Base-by-base conservation (phyloP, 2,888 invertebrate genomes). In the Phalera bucephala region DNA sequence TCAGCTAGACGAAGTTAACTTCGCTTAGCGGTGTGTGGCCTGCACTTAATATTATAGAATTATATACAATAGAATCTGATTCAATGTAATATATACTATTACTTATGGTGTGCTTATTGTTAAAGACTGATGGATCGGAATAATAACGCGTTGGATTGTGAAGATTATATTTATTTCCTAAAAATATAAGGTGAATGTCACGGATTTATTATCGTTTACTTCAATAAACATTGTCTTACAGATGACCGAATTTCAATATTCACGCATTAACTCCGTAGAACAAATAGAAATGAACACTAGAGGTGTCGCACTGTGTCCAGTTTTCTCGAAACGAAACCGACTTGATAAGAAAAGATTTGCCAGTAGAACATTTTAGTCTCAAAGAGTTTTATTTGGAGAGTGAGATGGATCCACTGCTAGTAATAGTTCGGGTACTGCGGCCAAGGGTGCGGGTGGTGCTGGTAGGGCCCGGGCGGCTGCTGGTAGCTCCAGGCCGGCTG, bases 401-500 rank as follows among this genome's bases (percentile, higher is more conserved):
- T 17, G 17, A 3, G 17, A 5, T 17, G 13, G 5, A 10, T n/a
- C 14, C 13, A 11, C 10, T 35, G 58, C 60, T 80, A 90, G 64
- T 90, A 90, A 60, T 90, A 90, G 63, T 89, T 89, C 35, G 85
- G 82, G 62, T 89, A 89, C 52, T 89, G 86, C 12, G 81, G 80
- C 90, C 89, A 89, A 19, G 87, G 81, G 52, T 81, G 80, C 15
- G 83, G 81, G 52, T 82, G 90, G 61, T 88, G 88, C 44, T 85
- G 86, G 69, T 90, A 87, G 38, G 89, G 84, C 2, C 79, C 80
- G 31, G 87, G 81, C 28, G 88, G 85, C 60, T 89, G 90, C 70
- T 89, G 88, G 74, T 88, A 88, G 48, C 84, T 83, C 90, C 89
- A 90, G 9, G 87, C 80, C 48, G 86, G 81, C 69, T 85, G 86